A percentile compares a stretch with the other conserved stretches of the same genome.
Evolutionary conservation across 2,113 vertebrate species (phyloP).

Genomic region (Tyrannus savana): DNA sequence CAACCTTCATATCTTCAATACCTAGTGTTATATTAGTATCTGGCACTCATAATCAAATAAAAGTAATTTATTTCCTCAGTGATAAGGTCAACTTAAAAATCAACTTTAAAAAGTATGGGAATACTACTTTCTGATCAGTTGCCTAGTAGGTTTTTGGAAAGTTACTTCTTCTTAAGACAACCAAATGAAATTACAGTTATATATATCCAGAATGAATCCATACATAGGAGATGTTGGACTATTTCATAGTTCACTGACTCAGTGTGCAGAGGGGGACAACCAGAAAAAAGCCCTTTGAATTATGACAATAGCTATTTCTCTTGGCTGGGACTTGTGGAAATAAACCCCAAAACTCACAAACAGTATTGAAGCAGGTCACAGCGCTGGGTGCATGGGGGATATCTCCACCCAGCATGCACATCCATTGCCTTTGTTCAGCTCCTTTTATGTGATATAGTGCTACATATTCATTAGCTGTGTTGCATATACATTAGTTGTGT

Average conservation of each 20-base stretch:
- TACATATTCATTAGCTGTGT: no score
- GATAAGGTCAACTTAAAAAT: background rate
- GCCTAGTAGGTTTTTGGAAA: background rate
- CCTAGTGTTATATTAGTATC: background rate
- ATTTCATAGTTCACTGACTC: background rate
- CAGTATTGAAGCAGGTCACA: no score
- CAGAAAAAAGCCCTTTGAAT: background rate
- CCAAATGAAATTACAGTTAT: background rate
- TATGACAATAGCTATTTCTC: background rate
- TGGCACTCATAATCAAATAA: background rate
- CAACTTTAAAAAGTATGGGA: background rate
- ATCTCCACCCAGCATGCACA: no score
- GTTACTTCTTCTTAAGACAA: background rate
- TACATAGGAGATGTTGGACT: background rate
- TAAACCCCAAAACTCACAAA: no score
- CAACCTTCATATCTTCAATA: background rate
- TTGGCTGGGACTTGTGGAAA: background rate
- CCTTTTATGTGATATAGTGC: no score
- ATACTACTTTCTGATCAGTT: background rate
- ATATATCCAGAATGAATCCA: fast-evolving
- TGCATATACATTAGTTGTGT: no score
- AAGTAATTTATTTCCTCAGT: background rate
- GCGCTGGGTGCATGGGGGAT: no score
- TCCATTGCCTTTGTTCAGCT: no score
- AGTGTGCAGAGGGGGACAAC: background rate